Conservation (phyloP, 2,113 vertebrate species). For the Alethe castanea region DNA sequence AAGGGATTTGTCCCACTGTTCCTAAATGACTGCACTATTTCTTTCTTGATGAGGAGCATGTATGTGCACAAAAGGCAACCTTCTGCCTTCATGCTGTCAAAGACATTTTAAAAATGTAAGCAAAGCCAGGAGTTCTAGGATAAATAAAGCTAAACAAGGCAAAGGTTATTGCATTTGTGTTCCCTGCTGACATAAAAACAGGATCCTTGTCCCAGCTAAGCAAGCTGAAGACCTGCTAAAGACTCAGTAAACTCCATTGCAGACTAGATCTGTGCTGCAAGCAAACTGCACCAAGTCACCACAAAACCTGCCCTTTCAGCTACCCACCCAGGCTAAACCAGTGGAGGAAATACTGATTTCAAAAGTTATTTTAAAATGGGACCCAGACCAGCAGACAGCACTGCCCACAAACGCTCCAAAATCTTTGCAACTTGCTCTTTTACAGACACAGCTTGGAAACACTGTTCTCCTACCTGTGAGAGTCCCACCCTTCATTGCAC, state of each 20-base stretch:
- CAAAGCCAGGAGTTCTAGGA: neutral
- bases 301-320: neutral
- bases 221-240: neutral
- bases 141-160: conserved; percentile 22
- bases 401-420: neutral
- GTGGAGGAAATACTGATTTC: neutral
- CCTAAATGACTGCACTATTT: neutral
- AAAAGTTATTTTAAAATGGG: neutral
- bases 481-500: neutral
- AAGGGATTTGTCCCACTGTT: neutral
- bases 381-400: neutral
- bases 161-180: neutral
- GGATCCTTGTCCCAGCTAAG: neutral
- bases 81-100: neutral
- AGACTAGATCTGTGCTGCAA: neutral
- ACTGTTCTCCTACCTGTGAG: neutral
- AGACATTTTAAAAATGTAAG: conserved; percentile 7
- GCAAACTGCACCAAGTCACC: neutral
- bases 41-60: neutral
- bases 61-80: neutral
- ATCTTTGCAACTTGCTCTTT: neutral
- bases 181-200: neutral
- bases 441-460: neutral
- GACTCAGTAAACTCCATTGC: neutral
- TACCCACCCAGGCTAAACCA: neutral